Evolutionary conservation across 2,113 vertebrate genomes (phyloP), one percentile per base, ranked within the genome.

Genomic region (Pionites leucogaster): DNA sequence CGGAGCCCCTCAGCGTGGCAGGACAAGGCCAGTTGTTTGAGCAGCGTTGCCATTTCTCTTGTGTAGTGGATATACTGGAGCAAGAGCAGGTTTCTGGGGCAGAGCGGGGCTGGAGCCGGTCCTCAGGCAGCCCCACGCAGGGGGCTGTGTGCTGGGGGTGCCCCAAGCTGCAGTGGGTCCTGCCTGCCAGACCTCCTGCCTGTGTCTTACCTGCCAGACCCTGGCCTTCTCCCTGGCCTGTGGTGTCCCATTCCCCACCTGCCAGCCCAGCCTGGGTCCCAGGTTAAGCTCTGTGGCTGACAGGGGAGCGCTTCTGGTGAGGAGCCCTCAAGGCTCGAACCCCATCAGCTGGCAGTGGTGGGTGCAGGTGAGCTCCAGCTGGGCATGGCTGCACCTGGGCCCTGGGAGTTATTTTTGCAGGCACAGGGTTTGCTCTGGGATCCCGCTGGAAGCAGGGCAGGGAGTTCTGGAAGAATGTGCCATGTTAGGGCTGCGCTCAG

Each of bases 121-220:
- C 28, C 18, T 35, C 44, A 55, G 50, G 68, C 47, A 24, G 80
- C 72, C 49, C 41, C 46, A 13, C 1, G 1, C 18, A 25, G 52
- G 33, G n/a, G 60, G 10, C n/a, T 49, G 13, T 19, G 41, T 20
- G 13, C 70, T 15, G 3, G 29, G 79, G 62, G 17, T 91, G 12
- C 8, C 28, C 37, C 41, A 19, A 1, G 2, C 69, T 69, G 84
- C 12, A 6, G 28, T 0, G 0, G 63, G 31, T 11, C 28, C 74
- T 92, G 79, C 47, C 33, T 49, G 27, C 84, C 55, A 24, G 19
- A 27, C 55, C 53, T 72, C 37, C 60, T 50, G 62, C 28, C 64
- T 18, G 20, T n/a, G n/a, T 44, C 65, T 76, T 52, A 46, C 19
- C 90, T 89, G 19, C 28, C 0, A 0, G 62, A 82, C 76, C 44